Evolutionary conservation across 2,888 invertebrate genomes (phyloP).

Genomic region (Drosophila suboccidentalis): DNA sequence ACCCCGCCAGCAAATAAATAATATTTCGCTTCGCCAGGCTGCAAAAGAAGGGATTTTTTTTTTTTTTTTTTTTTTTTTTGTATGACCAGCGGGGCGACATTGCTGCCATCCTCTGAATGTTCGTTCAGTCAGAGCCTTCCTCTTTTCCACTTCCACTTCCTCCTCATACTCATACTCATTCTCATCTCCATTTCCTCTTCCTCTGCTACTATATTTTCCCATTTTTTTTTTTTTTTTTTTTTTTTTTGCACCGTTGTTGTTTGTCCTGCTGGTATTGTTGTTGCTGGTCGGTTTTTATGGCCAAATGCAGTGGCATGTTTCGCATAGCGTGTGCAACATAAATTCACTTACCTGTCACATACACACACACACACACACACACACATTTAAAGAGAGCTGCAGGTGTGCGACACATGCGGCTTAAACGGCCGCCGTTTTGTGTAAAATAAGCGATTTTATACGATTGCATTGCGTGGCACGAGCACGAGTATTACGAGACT

Average conservation of each 20-base stretch:
- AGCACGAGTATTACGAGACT: slow-evolving; percentile 15
- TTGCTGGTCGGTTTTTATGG: slow-evolving; percentile 55
- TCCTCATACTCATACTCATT: neutral
- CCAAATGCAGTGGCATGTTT: slow-evolving; percentile 75
- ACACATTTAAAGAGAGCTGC: slow-evolving; percentile 10
- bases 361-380: slow-evolving; percentile 39
- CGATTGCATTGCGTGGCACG: slow-evolving; percentile 4
- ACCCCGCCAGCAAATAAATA: slow-evolving; percentile 61
- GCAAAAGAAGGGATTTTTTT: slow-evolving; percentile 22
- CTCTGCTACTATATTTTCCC: neutral
- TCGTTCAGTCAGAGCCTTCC: slow-evolving; percentile 31
- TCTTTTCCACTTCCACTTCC: neutral
- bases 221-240: neutral
- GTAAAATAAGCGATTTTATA: slow-evolving; percentile 59
- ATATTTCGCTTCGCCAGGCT: slow-evolving; percentile 57
- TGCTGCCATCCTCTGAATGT: slow-evolving; percentile 39
- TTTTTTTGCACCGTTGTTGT: neutral
- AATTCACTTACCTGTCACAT: slow-evolving; percentile 75
- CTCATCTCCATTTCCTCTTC: slow-evolving; percentile 7
- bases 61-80: neutral
- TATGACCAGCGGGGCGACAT: slow-evolving; percentile 54
- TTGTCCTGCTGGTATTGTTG: slow-evolving; percentile 19
- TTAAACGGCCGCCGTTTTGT: slow-evolving; percentile 55
- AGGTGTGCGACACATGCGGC: slow-evolving; percentile 38
- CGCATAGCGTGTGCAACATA: slow-evolving; percentile 77